phyloP scores from a whole-genome alignment of 2,113 vertebrate genomes.

The Gymnobelideus leadbeateri region DNA sequence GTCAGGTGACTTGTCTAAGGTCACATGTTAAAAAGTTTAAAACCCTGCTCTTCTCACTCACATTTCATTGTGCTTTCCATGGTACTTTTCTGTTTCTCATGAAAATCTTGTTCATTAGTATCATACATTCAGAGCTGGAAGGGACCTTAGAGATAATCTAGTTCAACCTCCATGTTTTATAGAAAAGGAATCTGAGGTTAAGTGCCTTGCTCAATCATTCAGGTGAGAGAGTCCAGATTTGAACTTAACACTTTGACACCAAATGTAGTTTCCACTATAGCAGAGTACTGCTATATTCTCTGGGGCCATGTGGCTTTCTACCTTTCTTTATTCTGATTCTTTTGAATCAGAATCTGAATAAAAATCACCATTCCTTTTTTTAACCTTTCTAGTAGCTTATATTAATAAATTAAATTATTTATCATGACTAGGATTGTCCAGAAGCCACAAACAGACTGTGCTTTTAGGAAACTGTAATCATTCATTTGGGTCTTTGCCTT shows the following conservation, averaged over 20 bases:
- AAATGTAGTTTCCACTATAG: neutral
- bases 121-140: neutral
- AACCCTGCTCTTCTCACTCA: neutral
- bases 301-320: neutral
- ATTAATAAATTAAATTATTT: neutral
- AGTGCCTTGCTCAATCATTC: neutral
- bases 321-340: neutral
- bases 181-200: neutral
- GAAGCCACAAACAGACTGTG: slow-evolving; percentile 22
- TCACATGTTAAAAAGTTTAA: neutral
- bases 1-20: neutral
- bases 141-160: neutral
- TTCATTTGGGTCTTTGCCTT: neutral
- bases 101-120: neutral
- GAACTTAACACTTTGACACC: neutral
- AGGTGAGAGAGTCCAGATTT: neutral
- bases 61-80: neutral
- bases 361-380: slow-evolving; percentile 10
- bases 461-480: neutral
- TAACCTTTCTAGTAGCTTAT: neutral
- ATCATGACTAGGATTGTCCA: neutral
- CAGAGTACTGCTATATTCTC: neutral
- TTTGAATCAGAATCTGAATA: neutral
- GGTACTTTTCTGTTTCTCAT: neutral
- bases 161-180: neutral